phyloP scores from a whole-genome alignment of 2,113 vertebrate genomes.

The Tretioscincus oriximinensis region DNA sequence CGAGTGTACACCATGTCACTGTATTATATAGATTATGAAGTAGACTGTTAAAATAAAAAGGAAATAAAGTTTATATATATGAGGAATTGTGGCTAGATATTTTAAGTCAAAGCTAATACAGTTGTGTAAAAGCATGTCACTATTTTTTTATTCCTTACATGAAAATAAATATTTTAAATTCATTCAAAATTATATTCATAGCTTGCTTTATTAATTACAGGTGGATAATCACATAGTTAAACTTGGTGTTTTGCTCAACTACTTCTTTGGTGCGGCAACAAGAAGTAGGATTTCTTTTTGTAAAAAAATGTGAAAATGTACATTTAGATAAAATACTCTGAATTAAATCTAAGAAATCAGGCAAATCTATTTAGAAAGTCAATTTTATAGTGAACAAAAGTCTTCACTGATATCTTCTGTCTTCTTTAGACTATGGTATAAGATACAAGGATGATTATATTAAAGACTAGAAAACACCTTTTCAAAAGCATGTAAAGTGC shows the following conservation, averaged over 20 bases:
- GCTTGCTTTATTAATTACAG: neutral
- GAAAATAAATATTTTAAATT: neutral
- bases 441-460: too few species aligned
- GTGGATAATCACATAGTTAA: neutral
- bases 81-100: conserved; percentile 13
- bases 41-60: conserved; percentile 17
- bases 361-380: neutral
- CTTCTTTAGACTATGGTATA: too few species aligned
- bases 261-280: neutral
- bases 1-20: neutral
- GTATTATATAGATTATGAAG: conserved; percentile 50
- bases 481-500: too few species aligned
- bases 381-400: neutral
- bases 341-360: too few species aligned
- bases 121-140: neutral
- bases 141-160: neutral
- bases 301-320: neutral
- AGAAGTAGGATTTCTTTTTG: neutral
- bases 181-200: neutral
- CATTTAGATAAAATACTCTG: neutral
- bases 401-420: too few species aligned
- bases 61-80: conserved; percentile 41
- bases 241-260: neutral
- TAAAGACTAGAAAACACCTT: too few species aligned
- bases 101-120: neutral